A percentile compares a stretch with the other conserved stretches of the same genome.
These are phyloP conservation scores for Amia ocellicauda DNA, from an alignment of 2,113 vertebrate species.

Conservation along the genomic window DNA sequence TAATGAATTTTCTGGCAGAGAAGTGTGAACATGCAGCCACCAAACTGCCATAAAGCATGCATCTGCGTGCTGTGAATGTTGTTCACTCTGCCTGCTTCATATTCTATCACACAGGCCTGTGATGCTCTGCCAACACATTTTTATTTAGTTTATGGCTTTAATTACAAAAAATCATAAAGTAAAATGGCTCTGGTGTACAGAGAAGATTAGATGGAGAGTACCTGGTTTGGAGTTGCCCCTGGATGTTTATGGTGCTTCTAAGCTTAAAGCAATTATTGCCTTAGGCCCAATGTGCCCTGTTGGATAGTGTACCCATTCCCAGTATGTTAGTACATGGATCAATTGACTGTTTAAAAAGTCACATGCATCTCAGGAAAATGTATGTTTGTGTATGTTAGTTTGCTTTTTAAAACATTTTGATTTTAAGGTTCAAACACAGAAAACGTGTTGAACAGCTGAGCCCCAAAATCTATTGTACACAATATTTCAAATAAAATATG, in stretches of 20 bases:
- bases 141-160: conserved; percentile 47
- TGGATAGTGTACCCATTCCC: conserved; percentile 47
- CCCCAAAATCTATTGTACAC: no score
- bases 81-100: conserved; percentile 21
- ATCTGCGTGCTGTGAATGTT: neutral
- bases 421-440: no score
- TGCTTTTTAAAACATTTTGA: no score
- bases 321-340: conserved; percentile 55
- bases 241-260: conserved; percentile 41
- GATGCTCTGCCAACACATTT: conserved; percentile 22
- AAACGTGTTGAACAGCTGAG: no score
- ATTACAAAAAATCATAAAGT: conserved; percentile 54
- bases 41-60: conserved; percentile 11
- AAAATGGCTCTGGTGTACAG: conserved; percentile 42
- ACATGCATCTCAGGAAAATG: no score
- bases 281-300: conserved; percentile 40
- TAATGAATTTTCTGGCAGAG: neutral
- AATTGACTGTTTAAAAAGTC: neutral
- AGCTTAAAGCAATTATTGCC: conserved; percentile 49
- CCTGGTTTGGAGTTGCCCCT: conserved; percentile 41
- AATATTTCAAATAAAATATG: no score
- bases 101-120: conserved; percentile 20
- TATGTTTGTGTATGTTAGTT: no score
- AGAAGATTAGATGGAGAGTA: conserved; percentile 48
- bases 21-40: neutral